Evolutionary conservation across 2,113 vertebrate genomes (phyloP).

Genomic region (Pantherophis guttatus): DNA sequence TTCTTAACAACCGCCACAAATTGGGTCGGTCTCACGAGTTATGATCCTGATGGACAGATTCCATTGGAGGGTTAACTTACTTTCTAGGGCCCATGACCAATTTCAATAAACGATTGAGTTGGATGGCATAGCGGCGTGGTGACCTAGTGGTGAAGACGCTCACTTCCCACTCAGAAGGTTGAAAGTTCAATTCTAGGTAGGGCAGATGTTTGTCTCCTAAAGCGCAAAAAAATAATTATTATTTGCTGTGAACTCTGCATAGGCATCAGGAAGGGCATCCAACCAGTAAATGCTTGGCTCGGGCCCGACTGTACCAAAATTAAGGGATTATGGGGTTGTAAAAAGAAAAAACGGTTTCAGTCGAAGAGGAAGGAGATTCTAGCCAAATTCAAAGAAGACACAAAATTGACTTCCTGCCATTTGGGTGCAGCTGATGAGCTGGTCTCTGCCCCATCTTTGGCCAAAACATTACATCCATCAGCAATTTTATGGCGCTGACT

Average conservation of each 20-base stretch:
- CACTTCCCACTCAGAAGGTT: background rate
- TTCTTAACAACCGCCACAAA: no score
- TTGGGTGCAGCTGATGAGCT: background rate
- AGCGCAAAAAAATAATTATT: no score
- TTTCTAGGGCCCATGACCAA: background rate
- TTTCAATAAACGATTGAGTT: background rate
- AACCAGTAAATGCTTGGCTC: no score
- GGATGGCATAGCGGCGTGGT: background rate
- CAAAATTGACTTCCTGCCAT: background rate
- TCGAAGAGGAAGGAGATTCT: background rate
- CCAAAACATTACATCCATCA: background rate
- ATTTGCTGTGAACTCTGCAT: no score
- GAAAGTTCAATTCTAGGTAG: background rate
- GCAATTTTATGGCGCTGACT: background rate
- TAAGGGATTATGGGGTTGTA: background rate
- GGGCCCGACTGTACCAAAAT: no score
- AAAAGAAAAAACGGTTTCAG: background rate
- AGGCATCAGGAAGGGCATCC: no score
- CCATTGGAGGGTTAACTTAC: background rate
- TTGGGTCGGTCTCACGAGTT: no score
- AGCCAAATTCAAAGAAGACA: background rate
- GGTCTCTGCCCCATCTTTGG: background rate
- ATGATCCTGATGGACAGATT: no score
- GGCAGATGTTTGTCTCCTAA: background rate
- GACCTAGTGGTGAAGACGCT: no score